These are phyloP conservation scores for Dinomys branickii DNA, from an alignment of 2,113 vertebrate genomes.

Conservation along the genomic window DNA sequence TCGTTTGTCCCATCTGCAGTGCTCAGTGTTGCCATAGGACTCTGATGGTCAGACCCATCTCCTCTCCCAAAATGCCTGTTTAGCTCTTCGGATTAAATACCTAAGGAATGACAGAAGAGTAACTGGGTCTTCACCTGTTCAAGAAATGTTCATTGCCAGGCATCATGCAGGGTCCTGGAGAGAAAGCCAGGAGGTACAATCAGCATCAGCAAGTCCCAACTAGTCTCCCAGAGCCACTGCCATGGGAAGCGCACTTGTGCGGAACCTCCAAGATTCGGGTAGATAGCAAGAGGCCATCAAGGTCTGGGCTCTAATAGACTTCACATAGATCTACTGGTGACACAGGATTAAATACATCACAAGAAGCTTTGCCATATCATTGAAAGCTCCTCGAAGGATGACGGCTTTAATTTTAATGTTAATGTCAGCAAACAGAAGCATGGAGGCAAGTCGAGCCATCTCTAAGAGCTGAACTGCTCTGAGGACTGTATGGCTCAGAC, in stretches of 20 bases:
- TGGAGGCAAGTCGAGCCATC: background rate
- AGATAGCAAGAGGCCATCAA: background rate
- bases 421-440: background rate
- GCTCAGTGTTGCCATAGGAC: background rate
- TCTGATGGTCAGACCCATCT: background rate
- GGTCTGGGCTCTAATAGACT: background rate
- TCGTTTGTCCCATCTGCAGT: background rate
- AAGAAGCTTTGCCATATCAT: background rate
- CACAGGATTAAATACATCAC: background rate
- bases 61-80: background rate
- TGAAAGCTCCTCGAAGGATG: background rate
- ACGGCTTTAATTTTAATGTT: conserved; percentile 37
- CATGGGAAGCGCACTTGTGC: fast-evolving
- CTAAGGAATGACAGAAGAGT: background rate
- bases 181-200: background rate
- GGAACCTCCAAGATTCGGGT: background rate
- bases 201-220: background rate
- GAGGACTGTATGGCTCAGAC: background rate
- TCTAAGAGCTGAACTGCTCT: background rate
- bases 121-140: background rate
- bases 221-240: background rate
- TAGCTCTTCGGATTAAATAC: background rate
- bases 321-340: background rate
- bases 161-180: background rate
- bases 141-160: background rate